phyloP scores from a whole-genome alignment of 2,888 invertebrate species.

The Athalia rosae region DNA sequence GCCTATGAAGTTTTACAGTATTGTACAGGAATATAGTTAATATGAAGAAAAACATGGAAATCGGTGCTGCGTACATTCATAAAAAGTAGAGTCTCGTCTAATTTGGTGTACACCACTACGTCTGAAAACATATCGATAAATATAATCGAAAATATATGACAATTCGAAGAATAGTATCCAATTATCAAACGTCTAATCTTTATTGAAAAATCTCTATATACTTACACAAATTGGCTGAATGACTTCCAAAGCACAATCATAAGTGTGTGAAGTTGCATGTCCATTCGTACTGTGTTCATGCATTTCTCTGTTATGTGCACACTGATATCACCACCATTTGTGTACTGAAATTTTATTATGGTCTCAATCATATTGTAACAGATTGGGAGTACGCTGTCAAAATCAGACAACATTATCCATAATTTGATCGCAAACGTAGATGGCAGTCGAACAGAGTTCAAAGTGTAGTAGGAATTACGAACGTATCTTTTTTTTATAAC shows the following conservation, averaged over 20 bases:
- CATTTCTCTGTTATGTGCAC: background rate
- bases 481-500: background rate
- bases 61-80: background rate
- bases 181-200: background rate
- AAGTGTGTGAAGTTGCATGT: background rate
- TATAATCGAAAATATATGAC: background rate
- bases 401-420: background rate
- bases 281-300: background rate
- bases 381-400: background rate
- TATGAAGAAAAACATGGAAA: background rate
- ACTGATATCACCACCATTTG: background rate
- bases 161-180: background rate
- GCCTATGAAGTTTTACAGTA: conserved; percentile 13
- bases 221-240: background rate
- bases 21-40: conserved; percentile 20
- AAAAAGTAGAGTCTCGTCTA: conserved; percentile 14
- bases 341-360: conserved; percentile 9
- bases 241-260: no score
- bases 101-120: background rate
- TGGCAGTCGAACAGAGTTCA: background rate
- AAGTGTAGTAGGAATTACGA: background rate
- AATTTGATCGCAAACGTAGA: background rate
- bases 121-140: conserved; percentile 35
- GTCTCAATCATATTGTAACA: background rate
- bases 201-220: background rate